A percentile compares a stretch with the other conserved stretches of the same genome.
Evolutionary conservation across 2,888 invertebrate species (phyloP).

Genomic region (Prionchulus punctatus): DNA sequence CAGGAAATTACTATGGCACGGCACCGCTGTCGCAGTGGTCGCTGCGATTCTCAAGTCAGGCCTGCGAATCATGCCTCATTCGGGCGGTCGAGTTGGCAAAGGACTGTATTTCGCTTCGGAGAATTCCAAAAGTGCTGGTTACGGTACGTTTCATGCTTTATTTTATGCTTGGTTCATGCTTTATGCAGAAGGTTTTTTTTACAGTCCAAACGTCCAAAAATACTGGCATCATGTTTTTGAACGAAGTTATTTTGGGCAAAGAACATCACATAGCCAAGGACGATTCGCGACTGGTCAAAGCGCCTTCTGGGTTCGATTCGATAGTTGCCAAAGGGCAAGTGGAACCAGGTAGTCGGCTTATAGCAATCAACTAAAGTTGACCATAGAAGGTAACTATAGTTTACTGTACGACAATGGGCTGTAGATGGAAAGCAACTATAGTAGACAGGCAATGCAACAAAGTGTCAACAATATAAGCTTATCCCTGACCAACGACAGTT

Average conservation of each 20-base stretch:
- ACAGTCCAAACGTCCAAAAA: conserved; percentile 17
- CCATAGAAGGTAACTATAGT: no score
- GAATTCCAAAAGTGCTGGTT: conserved; percentile 35
- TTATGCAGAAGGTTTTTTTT: background rate
- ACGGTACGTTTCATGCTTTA: conserved; percentile 28
- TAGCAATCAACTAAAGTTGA: no score
- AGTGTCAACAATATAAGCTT: no score
- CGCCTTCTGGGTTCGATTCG: conserved; percentile 33
- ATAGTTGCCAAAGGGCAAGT: conserved; percentile 31
- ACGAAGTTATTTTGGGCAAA: conserved; percentile 37
- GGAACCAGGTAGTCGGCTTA: conserved; percentile 28
- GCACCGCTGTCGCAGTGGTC: no score
- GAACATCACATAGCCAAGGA: conserved; percentile 30
- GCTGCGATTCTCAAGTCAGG: no score
- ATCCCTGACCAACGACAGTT: no score
- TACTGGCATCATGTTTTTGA: conserved; percentile 38
- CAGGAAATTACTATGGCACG: no score
- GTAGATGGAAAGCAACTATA: background rate
- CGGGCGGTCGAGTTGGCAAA: no score
- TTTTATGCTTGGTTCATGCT: background rate
- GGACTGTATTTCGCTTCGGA: conserved; percentile 40
- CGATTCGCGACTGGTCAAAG: conserved; percentile 25
- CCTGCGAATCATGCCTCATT: no score
- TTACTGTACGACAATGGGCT: no score
- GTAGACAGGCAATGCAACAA: background rate